These are phyloP conservation scores for Tenebrosternarchus preto DNA, from an alignment of 2,113 vertebrate genomes.

Conservation along the genomic window DNA sequence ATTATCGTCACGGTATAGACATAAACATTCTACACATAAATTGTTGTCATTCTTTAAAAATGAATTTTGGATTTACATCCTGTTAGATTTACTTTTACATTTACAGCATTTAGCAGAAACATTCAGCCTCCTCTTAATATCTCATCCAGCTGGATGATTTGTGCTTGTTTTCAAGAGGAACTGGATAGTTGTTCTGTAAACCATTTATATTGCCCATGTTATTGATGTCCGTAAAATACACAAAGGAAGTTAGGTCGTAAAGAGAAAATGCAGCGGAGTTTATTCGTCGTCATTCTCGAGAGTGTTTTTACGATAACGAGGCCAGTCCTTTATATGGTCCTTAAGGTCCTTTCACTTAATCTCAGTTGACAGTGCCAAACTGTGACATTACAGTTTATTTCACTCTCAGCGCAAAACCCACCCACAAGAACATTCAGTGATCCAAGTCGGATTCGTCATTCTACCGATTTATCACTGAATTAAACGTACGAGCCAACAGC, in stretches of 20 bases:
- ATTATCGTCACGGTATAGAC: not conserved
- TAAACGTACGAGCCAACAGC: not conserved
- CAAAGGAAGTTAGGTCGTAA: slow-evolving; percentile 20
- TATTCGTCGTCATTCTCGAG: not conserved
- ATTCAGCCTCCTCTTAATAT: not conserved
- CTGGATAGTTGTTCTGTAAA: not conserved
- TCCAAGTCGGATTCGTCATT: not conserved
- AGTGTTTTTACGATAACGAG: slow-evolving; percentile 16
- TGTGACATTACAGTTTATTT: not conserved
- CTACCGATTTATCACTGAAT: too few species aligned
- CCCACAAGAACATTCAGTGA: not conserved
- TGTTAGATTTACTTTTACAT: too few species aligned
- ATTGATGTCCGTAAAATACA: slow-evolving; percentile 16
- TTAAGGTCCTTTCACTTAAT: slow-evolving; percentile 12
- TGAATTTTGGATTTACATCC: not conserved
- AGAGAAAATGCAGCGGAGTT: not conserved
- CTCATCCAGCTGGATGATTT: not conserved
- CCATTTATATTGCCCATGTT: slow-evolving; percentile 8
- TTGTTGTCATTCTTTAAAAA: not conserved
- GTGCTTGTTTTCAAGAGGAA: not conserved
- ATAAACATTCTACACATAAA: not conserved
- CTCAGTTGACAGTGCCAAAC: not conserved
- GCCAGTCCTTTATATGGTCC: slow-evolving; percentile 13
- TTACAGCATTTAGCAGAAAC: not conserved
- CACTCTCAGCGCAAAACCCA: not conserved